These are phyloP conservation scores for Ctenodactylus gundi DNA, from an alignment of 2,113 vertebrate genomes.

Conservation along the genomic window DNA sequence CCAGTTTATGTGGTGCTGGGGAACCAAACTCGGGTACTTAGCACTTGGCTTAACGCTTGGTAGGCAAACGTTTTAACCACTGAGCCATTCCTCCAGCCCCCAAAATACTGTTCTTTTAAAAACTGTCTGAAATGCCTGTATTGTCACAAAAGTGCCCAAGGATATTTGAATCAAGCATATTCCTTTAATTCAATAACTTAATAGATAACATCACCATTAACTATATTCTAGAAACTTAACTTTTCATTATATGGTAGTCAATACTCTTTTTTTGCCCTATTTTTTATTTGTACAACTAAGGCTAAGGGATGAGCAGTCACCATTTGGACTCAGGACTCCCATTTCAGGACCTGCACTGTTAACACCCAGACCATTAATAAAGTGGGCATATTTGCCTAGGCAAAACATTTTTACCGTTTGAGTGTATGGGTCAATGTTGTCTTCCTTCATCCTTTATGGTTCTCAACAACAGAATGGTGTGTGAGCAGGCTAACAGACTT, in stretches of 20 bases:
- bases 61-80: too few relatives aligned
- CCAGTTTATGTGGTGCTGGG: too few relatives aligned
- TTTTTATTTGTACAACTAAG: background rate
- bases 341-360: background rate
- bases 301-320: background rate
- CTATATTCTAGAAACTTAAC: background rate
- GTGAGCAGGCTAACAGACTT: background rate
- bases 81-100: too few relatives aligned
- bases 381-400: background rate
- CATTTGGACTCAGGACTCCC: background rate
- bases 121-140: background rate
- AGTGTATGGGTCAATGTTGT: background rate
- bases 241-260: background rate
- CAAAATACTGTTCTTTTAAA: too few relatives aligned
- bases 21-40: too few relatives aligned
- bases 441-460: background rate
- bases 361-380: background rate
- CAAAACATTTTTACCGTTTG: background rate
- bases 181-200: background rate
- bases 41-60: too few relatives aligned
- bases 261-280: background rate
- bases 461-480: background rate
- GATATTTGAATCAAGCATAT: conserved; percentile 13
- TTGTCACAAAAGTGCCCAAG: background rate
- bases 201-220: background rate